Evolutionary conservation across 2,888 invertebrate genomes (phyloP).

Genomic region (Baronia brevicornis): DNA sequence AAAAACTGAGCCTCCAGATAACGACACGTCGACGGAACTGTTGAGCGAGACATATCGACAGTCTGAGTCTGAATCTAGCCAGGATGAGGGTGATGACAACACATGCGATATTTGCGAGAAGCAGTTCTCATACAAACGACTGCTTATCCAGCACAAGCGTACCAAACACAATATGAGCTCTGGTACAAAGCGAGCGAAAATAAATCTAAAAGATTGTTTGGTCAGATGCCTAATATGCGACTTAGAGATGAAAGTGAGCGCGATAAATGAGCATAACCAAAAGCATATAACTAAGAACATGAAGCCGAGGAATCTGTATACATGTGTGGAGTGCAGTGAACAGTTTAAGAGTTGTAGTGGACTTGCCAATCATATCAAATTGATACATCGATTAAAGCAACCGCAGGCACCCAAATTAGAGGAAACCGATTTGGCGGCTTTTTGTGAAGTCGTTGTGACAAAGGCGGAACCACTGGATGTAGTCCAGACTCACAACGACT

Average conservation of each 20-base stretch:
- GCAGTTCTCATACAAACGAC: slow-evolving; percentile 58
- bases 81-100: slow-evolving; percentile 54
- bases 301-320: slow-evolving; percentile 61
- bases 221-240: slow-evolving; percentile 66
- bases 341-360: slow-evolving; percentile 59
- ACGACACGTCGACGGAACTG: slow-evolving; percentile 27
- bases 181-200: slow-evolving; percentile 56
- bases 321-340: slow-evolving; percentile 56
- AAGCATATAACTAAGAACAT: slow-evolving; percentile 54
- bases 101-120: slow-evolving; percentile 70
- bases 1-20: slow-evolving; percentile 46
- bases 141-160: slow-evolving; percentile 57
- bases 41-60: slow-evolving; percentile 31
- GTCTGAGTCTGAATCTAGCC: slow-evolving; percentile 55
- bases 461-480: slow-evolving; percentile 70
- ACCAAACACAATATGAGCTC: slow-evolving; percentile 65
- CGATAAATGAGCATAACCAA: slow-evolving; percentile 61
- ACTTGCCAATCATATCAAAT: slow-evolving; percentile 58
- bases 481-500: slow-evolving; percentile 70
- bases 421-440: slow-evolving; percentile 57
- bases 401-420: slow-evolving; percentile 31
- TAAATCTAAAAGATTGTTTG: slow-evolving; percentile 57
- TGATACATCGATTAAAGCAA: slow-evolving; percentile 50
- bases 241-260: slow-evolving; percentile 59
- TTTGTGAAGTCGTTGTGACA: slow-evolving; percentile 75